These are phyloP conservation scores for Falco concolor DNA, from an alignment of 2,797 vertebrate species.

Conservation along the genomic window DNA sequence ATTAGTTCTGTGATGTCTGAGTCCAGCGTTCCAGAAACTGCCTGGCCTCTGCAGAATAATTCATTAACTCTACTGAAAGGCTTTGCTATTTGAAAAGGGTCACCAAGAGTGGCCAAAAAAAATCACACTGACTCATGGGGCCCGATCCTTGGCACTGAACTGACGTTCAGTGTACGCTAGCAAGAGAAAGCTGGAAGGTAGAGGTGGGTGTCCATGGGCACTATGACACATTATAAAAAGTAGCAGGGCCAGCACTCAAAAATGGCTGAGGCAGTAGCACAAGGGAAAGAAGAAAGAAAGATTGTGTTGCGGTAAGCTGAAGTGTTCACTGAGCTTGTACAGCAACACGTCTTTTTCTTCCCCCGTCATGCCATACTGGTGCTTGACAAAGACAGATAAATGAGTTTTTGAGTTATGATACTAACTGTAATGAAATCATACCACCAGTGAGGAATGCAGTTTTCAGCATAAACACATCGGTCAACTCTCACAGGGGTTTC, in stretches of 20 bases:
- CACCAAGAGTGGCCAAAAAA: not conserved
- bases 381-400: not conserved
- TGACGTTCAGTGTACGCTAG: not conserved
- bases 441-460: not conserved
- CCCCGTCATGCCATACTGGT: not conserved
- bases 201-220: not conserved
- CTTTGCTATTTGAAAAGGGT: constrained; percentile 2
- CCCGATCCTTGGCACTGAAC: not conserved
- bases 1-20: constrained; percentile 51
- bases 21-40: constrained; percentile 9
- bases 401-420: not conserved
- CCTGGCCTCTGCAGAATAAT: not conserved
- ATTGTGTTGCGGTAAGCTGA: not conserved
- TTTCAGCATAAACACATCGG: not conserved
- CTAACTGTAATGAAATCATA: not conserved
- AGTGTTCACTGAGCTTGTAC: not conserved
- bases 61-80: constrained; percentile 23
- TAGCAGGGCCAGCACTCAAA: not conserved
- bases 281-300: not conserved
- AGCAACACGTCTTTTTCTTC: not conserved
- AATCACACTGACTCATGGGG: not conserved
- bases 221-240: not conserved
- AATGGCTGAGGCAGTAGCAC: not conserved
- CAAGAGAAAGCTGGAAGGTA: not conserved
- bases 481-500: not conserved